Base-by-base conservation (phyloP, 2,888 invertebrate species). In the Formica aserva region DNA sequence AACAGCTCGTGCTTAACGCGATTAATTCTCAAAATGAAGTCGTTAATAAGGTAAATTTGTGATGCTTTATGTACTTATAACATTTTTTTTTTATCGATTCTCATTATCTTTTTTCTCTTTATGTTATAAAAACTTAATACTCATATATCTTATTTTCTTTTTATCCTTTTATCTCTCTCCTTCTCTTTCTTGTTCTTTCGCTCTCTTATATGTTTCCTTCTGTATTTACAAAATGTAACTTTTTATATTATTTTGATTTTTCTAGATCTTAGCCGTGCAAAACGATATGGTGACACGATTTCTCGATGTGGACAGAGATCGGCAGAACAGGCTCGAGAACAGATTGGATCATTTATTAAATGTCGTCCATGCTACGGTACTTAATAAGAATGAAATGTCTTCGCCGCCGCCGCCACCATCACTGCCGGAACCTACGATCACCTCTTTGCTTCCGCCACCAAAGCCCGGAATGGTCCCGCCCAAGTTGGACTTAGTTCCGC, bases 21-120 rank as follows among this genome's bases (percentile, higher is more conserved):
- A 94, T 95, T 26, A 94, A 91, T 86, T 94, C 94, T 5, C 95
- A 95, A 82, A 94, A 90, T 71, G 95, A 95, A 86, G 94, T 94
- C 6, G 94, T 95, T 6, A 94, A 94, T 87, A 95, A 94, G 92
- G 94, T 94, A 90, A 55, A n/a, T n/a, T 48, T 48, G 8, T 52
- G 2, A 9, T 62, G 48, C 18, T 48, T 66, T 82, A 45, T 52
- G 41, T 0, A 0, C 5, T 52, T 45, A 35, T 22, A 38, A 71
- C 35, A 75, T 38, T 48, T 13, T 13, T 22, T n/a, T 65, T 74
- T 63, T 41, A 76, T 67, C 1, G 13, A 26, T 18, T 2, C 52
- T 35, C 4, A 60, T 32, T 38, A 63, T 45, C 18, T 15, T 32
- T n/a, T 35, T 18, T 22, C 3, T 18, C 18, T 38, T 32, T 62